Conservation (phyloP, 53 echinoderm and acorn worm species). For the Echinarachnius parma region DNA sequence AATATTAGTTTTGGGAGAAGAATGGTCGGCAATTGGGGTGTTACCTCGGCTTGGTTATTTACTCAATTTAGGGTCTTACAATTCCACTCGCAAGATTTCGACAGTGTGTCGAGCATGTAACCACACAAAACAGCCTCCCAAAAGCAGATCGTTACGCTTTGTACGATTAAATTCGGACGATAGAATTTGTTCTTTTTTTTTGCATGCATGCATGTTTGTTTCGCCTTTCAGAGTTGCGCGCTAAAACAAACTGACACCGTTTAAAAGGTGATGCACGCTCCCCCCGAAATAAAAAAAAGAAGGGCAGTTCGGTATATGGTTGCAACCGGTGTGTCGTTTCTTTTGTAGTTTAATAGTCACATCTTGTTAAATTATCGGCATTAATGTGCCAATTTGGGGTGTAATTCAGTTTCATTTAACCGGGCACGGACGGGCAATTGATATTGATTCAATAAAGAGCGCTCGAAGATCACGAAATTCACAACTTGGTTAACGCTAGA, state of each 20-base stretch:
- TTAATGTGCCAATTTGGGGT: conserved; percentile 20
- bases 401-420: no score
- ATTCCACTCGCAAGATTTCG: conserved; percentile 32
- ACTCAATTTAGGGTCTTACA: conserved; percentile 43
- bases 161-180: conserved; percentile 22
- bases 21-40: conserved; percentile 37
- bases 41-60: conserved; percentile 30
- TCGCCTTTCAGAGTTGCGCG: conserved; percentile 26
- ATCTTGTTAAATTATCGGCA: conserved; percentile 27
- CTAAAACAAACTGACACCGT: conserved; percentile 32
- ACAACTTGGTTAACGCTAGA: no score
- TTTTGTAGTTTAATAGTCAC: conserved; percentile 13
- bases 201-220: no score
- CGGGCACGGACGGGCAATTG: no score
- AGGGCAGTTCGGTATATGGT: conserved; percentile 31
- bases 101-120: conserved; percentile 47
- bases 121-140: conserved; percentile 31
- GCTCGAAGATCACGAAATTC: no score
- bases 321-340: no score
- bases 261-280: conserved; percentile 43
- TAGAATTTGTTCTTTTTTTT: no score
- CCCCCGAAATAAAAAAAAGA: background rate
- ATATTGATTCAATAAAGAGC: no score
- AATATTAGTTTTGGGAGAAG: conserved; percentile 47
- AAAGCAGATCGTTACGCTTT: conserved; percentile 32